Evolutionary conservation across 37 sponge, comb jelly and placozoan genomes (phyloP).

Genomic region (Theonella swinhoei): DNA sequence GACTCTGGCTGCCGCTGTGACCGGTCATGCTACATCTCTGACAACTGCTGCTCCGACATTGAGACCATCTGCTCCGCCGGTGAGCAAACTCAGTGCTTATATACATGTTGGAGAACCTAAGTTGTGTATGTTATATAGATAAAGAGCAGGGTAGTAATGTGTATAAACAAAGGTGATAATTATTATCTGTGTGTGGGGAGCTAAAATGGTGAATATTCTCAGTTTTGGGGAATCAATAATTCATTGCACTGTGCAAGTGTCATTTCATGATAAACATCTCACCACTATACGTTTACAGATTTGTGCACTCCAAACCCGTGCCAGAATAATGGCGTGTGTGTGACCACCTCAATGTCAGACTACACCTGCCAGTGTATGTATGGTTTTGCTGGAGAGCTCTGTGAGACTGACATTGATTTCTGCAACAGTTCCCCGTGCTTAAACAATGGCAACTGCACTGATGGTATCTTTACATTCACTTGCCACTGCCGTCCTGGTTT

Average conservation of each 20-base stretch:
- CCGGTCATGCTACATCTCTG: constrained; percentile 29
- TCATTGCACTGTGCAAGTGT: not conserved
- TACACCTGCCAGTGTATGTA: constrained; percentile 55
- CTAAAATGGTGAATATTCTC: not conserved
- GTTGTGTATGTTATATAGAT: not conserved
- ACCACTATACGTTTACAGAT: too few species aligned
- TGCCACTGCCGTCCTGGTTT: constrained; percentile 70
- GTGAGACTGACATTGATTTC: constrained; percentile 9
- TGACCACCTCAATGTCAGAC: constrained; percentile 8
- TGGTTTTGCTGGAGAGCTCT: constrained; percentile 55
- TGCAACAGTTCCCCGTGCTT: constrained; percentile 26
- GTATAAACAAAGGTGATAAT: not conserved
- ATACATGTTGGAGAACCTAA: too few species aligned
- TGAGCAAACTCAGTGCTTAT: too few species aligned
- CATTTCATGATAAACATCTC: not conserved
- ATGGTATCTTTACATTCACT: constrained; percentile 22
- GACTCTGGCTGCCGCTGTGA: constrained; percentile 50
- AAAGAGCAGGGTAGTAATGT: not conserved
- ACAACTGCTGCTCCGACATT: constrained; percentile 59
- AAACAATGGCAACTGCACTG: constrained; percentile 60
- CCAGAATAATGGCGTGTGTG: constrained; percentile 53
- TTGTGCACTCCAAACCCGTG: constrained; percentile 36
- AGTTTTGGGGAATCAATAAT: not conserved
- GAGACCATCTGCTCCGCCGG: constrained; percentile 13
- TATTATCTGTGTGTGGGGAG: not conserved